phyloP scores from a whole-genome alignment of 2,113 vertebrate genomes.

The Prunella himalayana region DNA sequence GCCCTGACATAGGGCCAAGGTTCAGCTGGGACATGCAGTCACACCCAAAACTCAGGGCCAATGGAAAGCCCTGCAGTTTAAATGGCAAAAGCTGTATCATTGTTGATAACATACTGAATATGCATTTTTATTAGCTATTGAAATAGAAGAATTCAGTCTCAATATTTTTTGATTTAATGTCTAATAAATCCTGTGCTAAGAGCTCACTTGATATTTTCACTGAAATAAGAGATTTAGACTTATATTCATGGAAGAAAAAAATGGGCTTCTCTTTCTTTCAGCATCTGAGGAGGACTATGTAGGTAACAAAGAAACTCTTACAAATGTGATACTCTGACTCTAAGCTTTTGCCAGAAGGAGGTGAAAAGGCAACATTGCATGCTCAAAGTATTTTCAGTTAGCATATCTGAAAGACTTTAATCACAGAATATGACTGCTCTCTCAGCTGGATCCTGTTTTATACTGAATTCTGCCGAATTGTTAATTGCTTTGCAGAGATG shows the following conservation, averaged over 20 bases:
- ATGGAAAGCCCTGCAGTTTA: neutral
- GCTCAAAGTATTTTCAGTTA: neutral
- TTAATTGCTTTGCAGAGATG: neutral
- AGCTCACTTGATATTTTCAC: neutral
- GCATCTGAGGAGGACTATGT: neutral
- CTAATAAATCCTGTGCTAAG: neutral
- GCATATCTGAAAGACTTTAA: neutral
- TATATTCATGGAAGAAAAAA: neutral
- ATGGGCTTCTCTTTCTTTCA: neutral
- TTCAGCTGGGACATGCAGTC: neutral
- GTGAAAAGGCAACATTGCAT: neutral
- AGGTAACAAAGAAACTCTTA: neutral
- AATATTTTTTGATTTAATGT: neutral
- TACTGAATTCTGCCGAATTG: neutral
- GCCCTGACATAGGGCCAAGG: neutral
- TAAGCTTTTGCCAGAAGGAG: neutral
- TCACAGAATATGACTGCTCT: neutral
- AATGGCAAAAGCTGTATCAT: neutral
- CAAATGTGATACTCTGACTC: neutral
- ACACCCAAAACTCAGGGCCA: neutral
- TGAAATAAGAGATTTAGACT: neutral
- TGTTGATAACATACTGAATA: neutral
- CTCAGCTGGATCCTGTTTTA: neutral
- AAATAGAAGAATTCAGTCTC: neutral
- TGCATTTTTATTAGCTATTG: neutral